Evolutionary conservation across 2,113 vertebrate genomes (phyloP).

Genomic region (Ammodramus savannarum): DNA sequence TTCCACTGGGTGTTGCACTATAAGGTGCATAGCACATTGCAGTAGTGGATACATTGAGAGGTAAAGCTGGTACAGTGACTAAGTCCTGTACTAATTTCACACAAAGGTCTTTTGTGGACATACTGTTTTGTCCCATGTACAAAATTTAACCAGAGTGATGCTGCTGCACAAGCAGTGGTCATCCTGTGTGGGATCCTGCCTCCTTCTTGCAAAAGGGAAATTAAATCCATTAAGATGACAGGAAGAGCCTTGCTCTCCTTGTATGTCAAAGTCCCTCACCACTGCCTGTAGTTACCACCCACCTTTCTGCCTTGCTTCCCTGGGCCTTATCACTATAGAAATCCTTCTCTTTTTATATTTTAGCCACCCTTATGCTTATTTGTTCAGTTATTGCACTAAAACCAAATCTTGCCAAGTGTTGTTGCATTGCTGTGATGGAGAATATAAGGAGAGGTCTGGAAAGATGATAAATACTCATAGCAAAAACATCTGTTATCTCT

Average conservation of each 20-base stretch:
- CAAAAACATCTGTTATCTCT: neutral
- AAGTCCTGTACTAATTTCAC: conserved; percentile 60
- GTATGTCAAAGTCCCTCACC: neutral
- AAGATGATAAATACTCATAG: neutral
- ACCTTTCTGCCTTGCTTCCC: neutral
- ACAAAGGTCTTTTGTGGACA: conserved; percentile 74
- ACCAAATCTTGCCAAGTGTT: neutral
- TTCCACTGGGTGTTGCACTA: conserved; percentile 3
- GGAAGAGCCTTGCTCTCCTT: neutral
- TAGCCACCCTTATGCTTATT: neutral
- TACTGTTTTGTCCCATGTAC: neutral
- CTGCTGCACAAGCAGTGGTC: conserved; percentile 77
- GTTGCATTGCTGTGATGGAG: neutral
- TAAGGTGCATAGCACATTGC: conserved; percentile 76
- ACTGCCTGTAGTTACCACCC: neutral
- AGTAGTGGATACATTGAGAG: conserved; percentile 73
- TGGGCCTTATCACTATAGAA: neutral
- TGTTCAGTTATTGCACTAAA: neutral
- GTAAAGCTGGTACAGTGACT: conserved; percentile 61
- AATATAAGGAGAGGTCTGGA: neutral
- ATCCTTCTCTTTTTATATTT: neutral
- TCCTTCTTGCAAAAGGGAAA: neutral
- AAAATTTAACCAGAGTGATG: conserved; percentile 73
- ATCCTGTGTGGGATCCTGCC: conserved; percentile 27
- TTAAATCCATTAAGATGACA: neutral